Evolutionary conservation across 2,113 vertebrate genomes (phyloP).

Genomic region (Noctilio leporinus): DNA sequence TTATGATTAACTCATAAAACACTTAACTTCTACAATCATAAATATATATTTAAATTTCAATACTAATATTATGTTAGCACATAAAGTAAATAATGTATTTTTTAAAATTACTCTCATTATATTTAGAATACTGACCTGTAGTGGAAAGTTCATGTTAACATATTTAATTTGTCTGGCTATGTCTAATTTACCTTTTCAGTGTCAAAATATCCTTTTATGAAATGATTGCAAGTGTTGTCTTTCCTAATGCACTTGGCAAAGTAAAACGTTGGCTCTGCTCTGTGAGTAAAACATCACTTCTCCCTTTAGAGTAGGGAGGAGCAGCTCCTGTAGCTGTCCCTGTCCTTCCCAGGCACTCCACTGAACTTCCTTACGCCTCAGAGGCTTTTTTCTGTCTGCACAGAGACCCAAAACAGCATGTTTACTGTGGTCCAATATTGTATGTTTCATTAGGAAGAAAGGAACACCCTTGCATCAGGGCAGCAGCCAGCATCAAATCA

Average conservation of each 20-base stretch:
- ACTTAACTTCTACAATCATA: neutral
- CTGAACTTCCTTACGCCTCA: neutral
- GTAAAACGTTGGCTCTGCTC: neutral
- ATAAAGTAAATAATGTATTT: neutral
- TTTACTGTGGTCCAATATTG: neutral
- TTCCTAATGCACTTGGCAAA: neutral
- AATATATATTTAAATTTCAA: neutral
- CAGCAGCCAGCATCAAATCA: neutral
- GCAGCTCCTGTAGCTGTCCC: neutral
- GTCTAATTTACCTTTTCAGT: neutral
- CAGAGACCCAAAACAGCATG: neutral
- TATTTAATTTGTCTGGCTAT: neutral
- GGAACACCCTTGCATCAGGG: neutral
- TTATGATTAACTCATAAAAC: neutral
- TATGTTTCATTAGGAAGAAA: neutral
- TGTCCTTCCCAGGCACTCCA: neutral
- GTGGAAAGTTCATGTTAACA: neutral
- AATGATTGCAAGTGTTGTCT: neutral
- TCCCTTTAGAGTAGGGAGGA: constrained; percentile 2
- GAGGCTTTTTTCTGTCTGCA: neutral
- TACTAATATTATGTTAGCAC: neutral
- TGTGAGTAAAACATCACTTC: neutral
- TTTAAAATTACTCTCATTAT: neutral
- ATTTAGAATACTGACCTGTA: neutral
- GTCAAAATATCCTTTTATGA: neutral